Percentiles rank a stretch among this genome's conserved stretches.
phyloP scores from a whole-genome alignment of 1,140 invertebrate genomes.

The Dufourea novaeangliae region DNA sequence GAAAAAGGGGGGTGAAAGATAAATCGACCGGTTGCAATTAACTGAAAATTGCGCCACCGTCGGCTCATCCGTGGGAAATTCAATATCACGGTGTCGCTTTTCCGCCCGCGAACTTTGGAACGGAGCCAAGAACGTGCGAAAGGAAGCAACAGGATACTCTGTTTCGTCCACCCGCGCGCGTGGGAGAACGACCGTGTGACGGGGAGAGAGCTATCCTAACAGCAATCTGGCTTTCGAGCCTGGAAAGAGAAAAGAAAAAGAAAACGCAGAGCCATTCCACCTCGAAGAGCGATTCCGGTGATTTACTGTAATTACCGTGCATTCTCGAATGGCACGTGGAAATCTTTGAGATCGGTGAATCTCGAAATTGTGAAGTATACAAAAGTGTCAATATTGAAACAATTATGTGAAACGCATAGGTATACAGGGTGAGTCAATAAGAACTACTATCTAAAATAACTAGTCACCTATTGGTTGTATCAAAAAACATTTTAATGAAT shows the following conservation, averaged over 20 bases:
- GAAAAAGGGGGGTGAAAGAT: background rate
- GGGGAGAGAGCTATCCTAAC: background rate
- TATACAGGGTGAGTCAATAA: too few species aligned
- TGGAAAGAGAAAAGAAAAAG: background rate
- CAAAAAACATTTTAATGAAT: too few species aligned
- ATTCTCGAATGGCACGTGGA: background rate
- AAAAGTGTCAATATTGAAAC: too few species aligned
- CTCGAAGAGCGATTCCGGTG: background rate
- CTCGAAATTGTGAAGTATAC: too few species aligned
- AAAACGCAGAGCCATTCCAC: background rate
- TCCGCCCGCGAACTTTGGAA: conserved; percentile 28
- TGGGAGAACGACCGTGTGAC: conserved; percentile 18
- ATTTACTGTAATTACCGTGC: background rate
- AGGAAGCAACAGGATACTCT: conserved; percentile 52
- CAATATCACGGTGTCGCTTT: conserved; percentile 19
- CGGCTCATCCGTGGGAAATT: conserved; percentile 33
- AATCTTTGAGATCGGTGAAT: too few species aligned
- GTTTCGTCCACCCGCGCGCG: conserved; percentile 48
- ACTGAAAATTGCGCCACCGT: conserved; percentile 46
- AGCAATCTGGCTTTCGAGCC: background rate
- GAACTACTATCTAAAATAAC: too few species aligned
- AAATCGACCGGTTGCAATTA: conserved; percentile 31
- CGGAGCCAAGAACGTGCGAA: conserved; percentile 22
- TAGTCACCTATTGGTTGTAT: too few species aligned
- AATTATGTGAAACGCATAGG: too few species aligned